Percentiles rank a stretch among this genome's conserved stretches.
Conservation (phyloP, 2,888 invertebrate genomes). For the Malthinus flaveolus region DNA sequence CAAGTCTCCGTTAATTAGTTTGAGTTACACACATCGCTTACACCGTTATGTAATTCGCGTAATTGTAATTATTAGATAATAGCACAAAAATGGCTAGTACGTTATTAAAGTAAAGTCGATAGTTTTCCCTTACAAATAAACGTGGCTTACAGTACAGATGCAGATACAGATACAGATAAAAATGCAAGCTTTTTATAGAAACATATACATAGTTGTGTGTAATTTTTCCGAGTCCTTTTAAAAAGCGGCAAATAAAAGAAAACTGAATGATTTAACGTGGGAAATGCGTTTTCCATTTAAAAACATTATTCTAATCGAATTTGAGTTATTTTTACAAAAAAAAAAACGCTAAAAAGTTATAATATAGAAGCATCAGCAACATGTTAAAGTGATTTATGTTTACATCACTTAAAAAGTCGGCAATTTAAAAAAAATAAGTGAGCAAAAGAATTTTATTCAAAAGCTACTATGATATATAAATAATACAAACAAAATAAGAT, state of each 20-base stretch:
- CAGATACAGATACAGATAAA: no score
- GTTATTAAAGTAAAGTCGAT: no score
- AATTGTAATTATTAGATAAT: constrained; percentile 24
- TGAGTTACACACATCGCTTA: constrained; percentile 27
- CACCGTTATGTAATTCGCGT: constrained; percentile 16
- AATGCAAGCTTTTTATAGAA: no score
- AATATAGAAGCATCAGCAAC: neutral
- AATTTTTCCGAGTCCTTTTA: no score
- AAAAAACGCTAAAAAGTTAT: no score
- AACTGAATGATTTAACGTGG: no score
- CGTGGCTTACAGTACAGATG: no score
- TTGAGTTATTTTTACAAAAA: neutral
- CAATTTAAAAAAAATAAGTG: constrained; percentile 16
- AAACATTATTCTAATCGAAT: neutral
- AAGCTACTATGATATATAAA: constrained; percentile 37
- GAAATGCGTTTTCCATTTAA: no score
- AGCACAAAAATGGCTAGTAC: constrained; percentile 2
- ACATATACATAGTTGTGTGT: no score
- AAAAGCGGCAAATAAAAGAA: neutral
- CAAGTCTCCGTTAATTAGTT: constrained; percentile 28
- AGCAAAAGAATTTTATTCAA: constrained; percentile 19
- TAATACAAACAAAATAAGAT: constrained; percentile 42
- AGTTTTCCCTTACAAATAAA: no score
- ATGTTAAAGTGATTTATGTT: constrained; percentile 1
- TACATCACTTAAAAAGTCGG: constrained; percentile 12